A percentile compares a stretch with the other conserved stretches of the same genome.
Conservation (phyloP, 1,140 invertebrate genomes). For the Pogonus chalceus region DNA sequence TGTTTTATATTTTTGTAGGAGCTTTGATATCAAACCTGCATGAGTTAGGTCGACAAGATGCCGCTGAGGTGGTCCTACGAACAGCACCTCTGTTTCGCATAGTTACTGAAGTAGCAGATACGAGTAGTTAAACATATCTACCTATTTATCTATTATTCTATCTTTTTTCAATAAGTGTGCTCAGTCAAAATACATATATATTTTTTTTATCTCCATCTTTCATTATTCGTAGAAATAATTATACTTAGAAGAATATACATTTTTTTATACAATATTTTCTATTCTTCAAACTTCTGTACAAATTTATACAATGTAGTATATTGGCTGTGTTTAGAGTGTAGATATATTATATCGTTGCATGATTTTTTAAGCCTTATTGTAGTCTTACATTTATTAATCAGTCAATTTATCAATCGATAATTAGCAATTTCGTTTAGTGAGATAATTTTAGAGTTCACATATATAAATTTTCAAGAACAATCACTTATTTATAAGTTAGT, state of each 20-base stretch:
- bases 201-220: background rate
- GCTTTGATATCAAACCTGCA: conserved; percentile 29
- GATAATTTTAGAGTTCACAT: too few species aligned
- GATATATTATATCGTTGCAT: background rate
- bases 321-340: background rate
- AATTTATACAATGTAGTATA: background rate
- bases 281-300: background rate
- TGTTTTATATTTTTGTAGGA: conserved; percentile 17
- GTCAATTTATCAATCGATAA: too few species aligned
- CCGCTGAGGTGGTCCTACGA: conserved; percentile 26
- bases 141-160: background rate
- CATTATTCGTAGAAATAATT: background rate
- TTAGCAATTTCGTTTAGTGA: too few species aligned
- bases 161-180: background rate
- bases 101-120: background rate
- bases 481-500: too few species aligned
- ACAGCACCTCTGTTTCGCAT: conserved; percentile 22
- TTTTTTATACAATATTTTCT: background rate
- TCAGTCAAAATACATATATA: background rate
- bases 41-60: conserved; percentile 29
- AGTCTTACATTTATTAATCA: too few species aligned
- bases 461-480: too few species aligned
- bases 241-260: background rate
- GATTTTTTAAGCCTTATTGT: background rate
- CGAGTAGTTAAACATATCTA: background rate